These are phyloP conservation scores for Macquaria australasica DNA, from an alignment of 2,113 vertebrate genomes.

Conservation along the genomic window DNA sequence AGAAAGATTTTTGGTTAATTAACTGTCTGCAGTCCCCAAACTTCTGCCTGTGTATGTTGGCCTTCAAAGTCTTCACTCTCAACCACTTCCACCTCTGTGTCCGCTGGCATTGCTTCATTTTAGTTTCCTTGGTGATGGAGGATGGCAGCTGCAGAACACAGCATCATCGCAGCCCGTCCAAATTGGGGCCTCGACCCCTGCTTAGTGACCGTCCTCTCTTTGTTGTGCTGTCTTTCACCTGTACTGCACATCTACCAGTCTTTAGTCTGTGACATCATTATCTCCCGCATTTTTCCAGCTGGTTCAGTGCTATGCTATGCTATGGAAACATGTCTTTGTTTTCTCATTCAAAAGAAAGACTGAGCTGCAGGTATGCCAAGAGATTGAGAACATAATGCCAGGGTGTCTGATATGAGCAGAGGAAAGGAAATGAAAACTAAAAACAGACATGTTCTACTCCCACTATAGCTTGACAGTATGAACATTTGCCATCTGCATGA, in stretches of 20 bases:
- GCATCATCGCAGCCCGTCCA: not conserved
- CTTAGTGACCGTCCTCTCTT: not conserved
- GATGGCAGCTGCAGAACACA: constrained; percentile 11
- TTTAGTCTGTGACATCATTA: not conserved
- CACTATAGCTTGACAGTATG: not conserved
- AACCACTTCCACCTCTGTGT: not conserved
- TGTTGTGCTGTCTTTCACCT: not conserved
- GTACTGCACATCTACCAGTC: not conserved
- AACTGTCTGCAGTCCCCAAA: not conserved
- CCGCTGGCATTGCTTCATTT: constrained; percentile 5
- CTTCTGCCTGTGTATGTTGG: not conserved
- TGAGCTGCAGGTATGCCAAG: not conserved
- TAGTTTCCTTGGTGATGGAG: constrained; percentile 40
- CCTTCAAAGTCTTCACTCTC: not conserved
- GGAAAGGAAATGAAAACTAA: constrained; percentile 21
- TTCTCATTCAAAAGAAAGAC: not conserved
- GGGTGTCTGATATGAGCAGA: not conserved
- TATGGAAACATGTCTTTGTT: not conserved
- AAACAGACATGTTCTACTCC: constrained; percentile 1
- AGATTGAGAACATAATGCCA: not conserved
- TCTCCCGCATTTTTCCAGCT: not conserved
- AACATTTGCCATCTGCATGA: not conserved
- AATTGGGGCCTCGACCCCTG: not conserved
- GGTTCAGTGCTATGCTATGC: not conserved
- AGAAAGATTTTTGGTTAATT: constrained; percentile 24